Evolutionary conservation across 2,888 invertebrate species (phyloP).

Genomic region (Leptopilina myrica): DNA sequence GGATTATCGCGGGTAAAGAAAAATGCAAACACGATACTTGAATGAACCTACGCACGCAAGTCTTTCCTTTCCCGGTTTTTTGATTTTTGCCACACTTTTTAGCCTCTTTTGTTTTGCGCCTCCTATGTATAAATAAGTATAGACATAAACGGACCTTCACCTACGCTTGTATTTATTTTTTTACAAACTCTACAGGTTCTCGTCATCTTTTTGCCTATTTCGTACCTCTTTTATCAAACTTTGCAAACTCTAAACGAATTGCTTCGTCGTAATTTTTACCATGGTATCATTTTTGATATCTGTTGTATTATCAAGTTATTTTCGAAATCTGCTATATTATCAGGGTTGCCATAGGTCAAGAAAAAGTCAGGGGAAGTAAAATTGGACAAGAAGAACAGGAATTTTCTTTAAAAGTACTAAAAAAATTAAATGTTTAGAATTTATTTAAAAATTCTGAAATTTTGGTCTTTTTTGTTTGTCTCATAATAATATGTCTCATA

Average conservation of each 20-base stretch:
- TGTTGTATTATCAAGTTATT: too few relatives aligned
- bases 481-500: too few relatives aligned
- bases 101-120: conserved; percentile 46
- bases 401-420: too few relatives aligned
- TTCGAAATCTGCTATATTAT: neutral
- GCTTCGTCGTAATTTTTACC: neutral
- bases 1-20: conserved; percentile 47
- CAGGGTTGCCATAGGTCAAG: neutral
- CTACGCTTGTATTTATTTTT: conserved; percentile 51
- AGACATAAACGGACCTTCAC: conserved; percentile 52
- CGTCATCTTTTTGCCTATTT: conserved; percentile 8
- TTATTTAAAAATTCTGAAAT: too few relatives aligned
- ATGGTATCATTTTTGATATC: too few relatives aligned
- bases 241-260: neutral
- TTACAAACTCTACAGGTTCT: neutral
- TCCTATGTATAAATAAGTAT: conserved; percentile 35
- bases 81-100: conserved; percentile 41
- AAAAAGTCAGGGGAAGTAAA: too few relatives aligned
- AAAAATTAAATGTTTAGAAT: too few relatives aligned
- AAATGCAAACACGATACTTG: conserved; percentile 56
- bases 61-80: conserved; percentile 48
- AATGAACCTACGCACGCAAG: conserved; percentile 66
- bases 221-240: neutral
- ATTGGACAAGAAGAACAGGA: too few relatives aligned
- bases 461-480: too few relatives aligned